phyloP scores from a whole-genome alignment of 2,113 vertebrate genomes.

The Saccopteryx bilineata region DNA sequence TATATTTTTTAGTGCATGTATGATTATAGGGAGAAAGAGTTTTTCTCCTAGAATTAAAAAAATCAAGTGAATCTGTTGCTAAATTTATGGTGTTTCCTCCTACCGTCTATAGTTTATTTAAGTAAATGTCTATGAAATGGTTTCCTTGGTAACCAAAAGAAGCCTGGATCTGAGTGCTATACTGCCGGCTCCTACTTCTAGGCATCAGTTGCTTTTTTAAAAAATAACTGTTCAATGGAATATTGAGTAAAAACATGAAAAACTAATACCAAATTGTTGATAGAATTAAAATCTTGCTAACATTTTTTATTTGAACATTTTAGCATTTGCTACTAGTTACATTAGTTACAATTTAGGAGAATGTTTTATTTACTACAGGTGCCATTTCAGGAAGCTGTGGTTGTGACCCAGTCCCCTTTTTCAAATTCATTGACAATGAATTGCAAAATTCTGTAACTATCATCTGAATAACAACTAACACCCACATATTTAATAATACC shows the following conservation, averaged over 20 bases:
- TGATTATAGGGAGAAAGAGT: background rate
- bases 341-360: constrained; percentile 23
- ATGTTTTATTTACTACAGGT: constrained; percentile 17
- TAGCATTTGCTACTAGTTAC: background rate
- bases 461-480: background rate
- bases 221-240: constrained; percentile 61
- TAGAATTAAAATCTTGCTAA: constrained; percentile 13
- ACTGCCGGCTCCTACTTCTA: constrained; percentile 72
- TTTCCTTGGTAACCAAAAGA: constrained; percentile 85
- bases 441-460: background rate
- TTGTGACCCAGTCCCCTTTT: background rate
- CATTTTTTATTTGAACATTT: constrained; percentile 13
- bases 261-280: background rate
- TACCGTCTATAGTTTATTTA: constrained; percentile 85
- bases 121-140: constrained; percentile 82
- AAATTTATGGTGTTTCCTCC: constrained; percentile 80
- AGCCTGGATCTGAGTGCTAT: constrained; percentile 79
- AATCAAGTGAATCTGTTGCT: constrained; percentile 65
- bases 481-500: background rate
- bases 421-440: background rate
- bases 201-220: constrained; percentile 45
- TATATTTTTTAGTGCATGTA: background rate
- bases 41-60: constrained; percentile 51
- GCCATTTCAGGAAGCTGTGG: background rate
- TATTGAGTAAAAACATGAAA: constrained; percentile 11